Conservation (phyloP, 2,888 invertebrate genomes). For the Deladenus siricidicola region DNA sequence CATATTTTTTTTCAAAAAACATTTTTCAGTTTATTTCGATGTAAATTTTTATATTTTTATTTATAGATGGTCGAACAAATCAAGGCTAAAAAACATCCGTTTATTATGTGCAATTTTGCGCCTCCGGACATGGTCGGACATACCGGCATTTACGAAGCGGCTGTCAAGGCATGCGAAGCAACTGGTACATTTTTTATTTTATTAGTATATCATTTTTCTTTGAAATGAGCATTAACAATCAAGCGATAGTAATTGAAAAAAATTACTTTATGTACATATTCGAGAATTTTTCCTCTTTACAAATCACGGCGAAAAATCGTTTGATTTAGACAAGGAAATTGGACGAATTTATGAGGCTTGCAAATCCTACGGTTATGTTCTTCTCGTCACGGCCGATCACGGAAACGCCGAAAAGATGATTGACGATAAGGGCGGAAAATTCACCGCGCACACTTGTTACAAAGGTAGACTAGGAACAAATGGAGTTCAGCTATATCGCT, state of each 20-base stretch:
- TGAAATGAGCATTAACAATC: neutral
- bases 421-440: constrained; percentile 54
- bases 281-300: neutral
- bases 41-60: too few relatives aligned
- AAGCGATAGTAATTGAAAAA: too few relatives aligned
- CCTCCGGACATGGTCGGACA: constrained; percentile 58
- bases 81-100: constrained; percentile 53
- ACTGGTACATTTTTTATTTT: constrained; percentile 22
- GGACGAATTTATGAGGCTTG: constrained; percentile 55
- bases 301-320: too few relatives aligned
- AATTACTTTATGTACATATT: too few relatives aligned
- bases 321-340: constrained; percentile 53
- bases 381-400: constrained; percentile 53
- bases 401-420: constrained; percentile 57
- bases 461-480: too few relatives aligned
- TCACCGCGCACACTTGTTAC: constrained; percentile 57
- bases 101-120: constrained; percentile 58
- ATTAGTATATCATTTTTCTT: neutral
- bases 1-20: neutral
- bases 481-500: too few relatives aligned
- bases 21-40: neutral
- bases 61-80: constrained; percentile 51
- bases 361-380: constrained; percentile 42
- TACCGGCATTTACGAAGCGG: constrained; percentile 55
- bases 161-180: constrained; percentile 51